Percentiles rank a stretch among this genome's conserved stretches.
Conservation (phyloP, 92 coral and sea anemone species). For the Umimayanthus chanpuru region DNA sequence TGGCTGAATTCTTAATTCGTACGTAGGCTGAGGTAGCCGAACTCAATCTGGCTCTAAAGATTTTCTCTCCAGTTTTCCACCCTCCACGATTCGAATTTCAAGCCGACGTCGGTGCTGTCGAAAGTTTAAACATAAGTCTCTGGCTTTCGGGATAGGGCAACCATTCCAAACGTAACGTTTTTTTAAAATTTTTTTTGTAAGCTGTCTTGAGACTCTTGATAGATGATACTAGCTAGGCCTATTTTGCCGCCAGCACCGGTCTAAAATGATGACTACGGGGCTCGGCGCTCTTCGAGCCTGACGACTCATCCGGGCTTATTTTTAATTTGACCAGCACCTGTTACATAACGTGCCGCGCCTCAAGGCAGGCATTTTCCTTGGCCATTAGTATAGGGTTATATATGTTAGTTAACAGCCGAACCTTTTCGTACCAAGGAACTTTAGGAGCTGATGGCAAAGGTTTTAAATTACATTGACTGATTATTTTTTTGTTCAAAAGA, state of each 20-base stretch:
- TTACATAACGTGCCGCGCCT: neutral
- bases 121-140: neutral
- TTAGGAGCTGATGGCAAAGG: no score
- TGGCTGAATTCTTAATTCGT: no score
- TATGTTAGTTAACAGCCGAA: neutral
- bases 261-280: neutral
- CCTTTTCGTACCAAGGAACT: neutral
- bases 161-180: neutral
- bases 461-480: neutral
- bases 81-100: no score
- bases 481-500: neutral
- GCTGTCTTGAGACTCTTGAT: neutral
- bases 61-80: no score
- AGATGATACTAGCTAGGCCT: neutral
- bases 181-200: no score
- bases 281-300: neutral
- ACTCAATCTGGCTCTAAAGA: no score
- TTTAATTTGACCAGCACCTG: neutral
- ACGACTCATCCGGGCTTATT: neutral
- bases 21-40: no score
- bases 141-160: neutral
- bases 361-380: neutral
- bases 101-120: no score
- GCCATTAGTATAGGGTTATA: no score
- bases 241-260: neutral